Percentiles rank a stretch among this genome's conserved stretches.
Evolutionary conservation across 64 coral and sea anemone genomes (phyloP).

Genomic region (Anthopleura sola): DNA sequence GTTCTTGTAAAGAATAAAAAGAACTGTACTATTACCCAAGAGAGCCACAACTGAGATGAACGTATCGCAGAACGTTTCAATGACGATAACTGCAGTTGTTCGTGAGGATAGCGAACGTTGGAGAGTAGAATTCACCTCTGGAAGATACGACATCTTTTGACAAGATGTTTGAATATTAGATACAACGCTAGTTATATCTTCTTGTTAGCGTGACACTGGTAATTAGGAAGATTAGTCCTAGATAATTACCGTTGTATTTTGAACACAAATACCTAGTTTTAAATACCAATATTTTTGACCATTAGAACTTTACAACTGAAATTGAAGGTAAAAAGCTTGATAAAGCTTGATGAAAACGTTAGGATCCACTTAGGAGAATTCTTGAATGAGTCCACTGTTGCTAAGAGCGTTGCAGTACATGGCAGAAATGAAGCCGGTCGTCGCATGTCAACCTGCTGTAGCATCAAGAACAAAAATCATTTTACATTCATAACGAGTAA

Average conservation of each 20-base stretch:
- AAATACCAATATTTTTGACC: too few species aligned
- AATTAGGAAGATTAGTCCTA: not conserved
- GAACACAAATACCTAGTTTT: too few species aligned
- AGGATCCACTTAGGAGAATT: too few species aligned
- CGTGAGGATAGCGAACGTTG: not conserved
- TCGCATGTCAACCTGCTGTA: not conserved
- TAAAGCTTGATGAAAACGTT: too few species aligned
- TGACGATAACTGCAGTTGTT: conserved; percentile 14
- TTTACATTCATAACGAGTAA: not conserved
- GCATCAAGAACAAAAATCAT: not conserved
- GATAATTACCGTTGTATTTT: too few species aligned
- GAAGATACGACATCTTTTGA: conserved; percentile 1
- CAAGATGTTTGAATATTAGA: not conserved
- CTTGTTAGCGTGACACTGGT: not conserved
- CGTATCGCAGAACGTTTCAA: conserved; percentile 27
- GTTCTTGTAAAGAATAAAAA: conserved; percentile 55
- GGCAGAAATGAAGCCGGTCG: not conserved
- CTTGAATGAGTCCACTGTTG: too few species aligned
- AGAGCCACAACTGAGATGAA: conserved; percentile 29
- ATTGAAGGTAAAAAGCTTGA: too few species aligned
- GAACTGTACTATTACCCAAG: conserved; percentile 39
- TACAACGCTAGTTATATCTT: not conserved
- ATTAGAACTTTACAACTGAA: too few species aligned
- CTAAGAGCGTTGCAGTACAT: not conserved
- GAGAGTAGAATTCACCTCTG: not conserved